Conservation (phyloP, 2,888 invertebrate genomes). For the Coecobrya sp. region DNA sequence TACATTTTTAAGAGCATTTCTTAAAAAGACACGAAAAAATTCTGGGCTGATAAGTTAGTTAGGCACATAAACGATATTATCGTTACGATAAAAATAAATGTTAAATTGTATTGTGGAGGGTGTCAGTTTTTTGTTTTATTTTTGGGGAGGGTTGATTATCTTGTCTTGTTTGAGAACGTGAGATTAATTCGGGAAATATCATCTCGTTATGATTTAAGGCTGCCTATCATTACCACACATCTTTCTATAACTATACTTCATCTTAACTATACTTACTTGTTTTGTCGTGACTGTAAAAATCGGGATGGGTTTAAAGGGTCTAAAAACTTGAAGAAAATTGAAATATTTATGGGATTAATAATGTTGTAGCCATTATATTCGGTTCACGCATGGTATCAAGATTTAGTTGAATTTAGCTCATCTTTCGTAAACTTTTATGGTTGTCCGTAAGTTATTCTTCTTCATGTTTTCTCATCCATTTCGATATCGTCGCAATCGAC, state of each 20-base stretch:
- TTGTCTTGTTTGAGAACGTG: conserved; percentile 53
- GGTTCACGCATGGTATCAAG: too few species aligned
- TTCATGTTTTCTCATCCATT: too few species aligned
- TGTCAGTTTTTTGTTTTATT: conserved; percentile 44
- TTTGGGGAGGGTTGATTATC: background rate
- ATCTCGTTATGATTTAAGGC: conserved; percentile 74
- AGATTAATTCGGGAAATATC: conserved; percentile 73
- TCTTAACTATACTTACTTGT: background rate
- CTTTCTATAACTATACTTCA: conserved; percentile 28
- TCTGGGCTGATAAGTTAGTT: background rate
- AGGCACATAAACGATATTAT: background rate
- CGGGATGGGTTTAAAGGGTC: background rate
- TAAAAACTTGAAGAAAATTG: too few species aligned
- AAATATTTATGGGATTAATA: too few species aligned
- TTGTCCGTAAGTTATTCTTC: too few species aligned
- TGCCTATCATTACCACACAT: conserved; percentile 65
- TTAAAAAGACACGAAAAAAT: background rate
- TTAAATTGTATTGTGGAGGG: background rate
- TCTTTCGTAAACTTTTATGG: too few species aligned
- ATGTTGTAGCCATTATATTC: too few species aligned
- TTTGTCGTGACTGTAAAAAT: too few species aligned
- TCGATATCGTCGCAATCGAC: too few species aligned
- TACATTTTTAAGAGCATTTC: too few species aligned
- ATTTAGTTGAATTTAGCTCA: too few species aligned
- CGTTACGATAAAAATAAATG: too few species aligned